Percentiles rank a stretch among this genome's conserved stretches.
Evolutionary conservation across 1,140 invertebrate species (phyloP).

Genomic region (Monochamus saltuarius): DNA sequence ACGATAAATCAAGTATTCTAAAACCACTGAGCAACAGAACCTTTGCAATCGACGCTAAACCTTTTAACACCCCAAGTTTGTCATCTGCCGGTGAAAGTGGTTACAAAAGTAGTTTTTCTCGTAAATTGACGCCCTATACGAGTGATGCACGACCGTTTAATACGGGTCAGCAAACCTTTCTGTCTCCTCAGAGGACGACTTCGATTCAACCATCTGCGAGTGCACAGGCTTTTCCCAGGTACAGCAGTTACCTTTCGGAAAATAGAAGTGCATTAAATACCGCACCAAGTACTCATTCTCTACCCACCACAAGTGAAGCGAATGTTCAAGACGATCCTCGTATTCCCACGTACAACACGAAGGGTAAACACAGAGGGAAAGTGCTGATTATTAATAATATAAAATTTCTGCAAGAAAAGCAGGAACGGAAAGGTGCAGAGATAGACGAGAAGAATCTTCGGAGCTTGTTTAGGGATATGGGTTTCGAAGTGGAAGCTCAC

Average conservation of each 20-base stretch:
- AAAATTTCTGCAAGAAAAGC: slow-evolving; percentile 44
- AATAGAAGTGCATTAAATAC: too few species aligned
- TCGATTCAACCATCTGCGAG: too few species aligned
- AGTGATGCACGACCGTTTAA: too few species aligned
- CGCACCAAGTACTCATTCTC: too few species aligned
- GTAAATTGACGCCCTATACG: too few species aligned
- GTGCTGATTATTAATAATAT: slow-evolving; percentile 62
- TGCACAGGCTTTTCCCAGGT: too few species aligned
- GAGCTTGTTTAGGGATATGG: slow-evolving; percentile 56
- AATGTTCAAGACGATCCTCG: too few species aligned
- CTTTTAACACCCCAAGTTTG: not conserved
- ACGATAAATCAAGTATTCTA: too few species aligned
- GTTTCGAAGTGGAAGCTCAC: slow-evolving; percentile 53
- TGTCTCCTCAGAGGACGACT: too few species aligned
- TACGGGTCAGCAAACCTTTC: too few species aligned
- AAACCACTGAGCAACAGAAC: not conserved
- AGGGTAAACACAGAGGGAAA: slow-evolving; percentile 48
- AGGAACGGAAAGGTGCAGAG: slow-evolving; percentile 53
- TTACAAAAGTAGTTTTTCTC: slow-evolving; percentile 2
- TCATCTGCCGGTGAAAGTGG: not conserved
- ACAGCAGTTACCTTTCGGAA: too few species aligned
- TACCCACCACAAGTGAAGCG: too few species aligned
- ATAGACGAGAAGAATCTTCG: slow-evolving; percentile 56
- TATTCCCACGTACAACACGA: slow-evolving; percentile 12
- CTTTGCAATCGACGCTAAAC: not conserved